Evolutionary conservation across 2,113 vertebrate species (phyloP).

Genomic region (Chinchilla lanigera): DNA sequence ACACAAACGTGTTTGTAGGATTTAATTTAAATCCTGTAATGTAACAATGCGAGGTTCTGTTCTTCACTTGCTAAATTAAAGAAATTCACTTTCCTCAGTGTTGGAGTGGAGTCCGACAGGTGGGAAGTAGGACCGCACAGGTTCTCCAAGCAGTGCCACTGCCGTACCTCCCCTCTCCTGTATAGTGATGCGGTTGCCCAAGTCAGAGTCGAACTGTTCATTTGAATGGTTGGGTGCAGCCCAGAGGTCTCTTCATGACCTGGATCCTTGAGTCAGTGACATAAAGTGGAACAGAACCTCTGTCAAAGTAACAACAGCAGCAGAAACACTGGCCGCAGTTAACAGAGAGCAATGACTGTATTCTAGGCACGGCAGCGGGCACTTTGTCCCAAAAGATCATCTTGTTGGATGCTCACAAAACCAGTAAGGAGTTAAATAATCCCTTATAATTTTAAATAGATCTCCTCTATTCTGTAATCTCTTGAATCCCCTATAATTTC

Average conservation of each 20-base stretch:
- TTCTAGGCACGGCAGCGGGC: neutral
- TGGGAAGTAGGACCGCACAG: neutral
- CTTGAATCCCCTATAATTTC: neutral
- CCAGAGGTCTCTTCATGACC: neutral
- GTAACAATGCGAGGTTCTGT: neutral
- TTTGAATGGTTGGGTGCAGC: neutral
- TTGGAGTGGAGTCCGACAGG: neutral
- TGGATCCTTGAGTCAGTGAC: neutral
- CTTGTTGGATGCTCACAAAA: neutral
- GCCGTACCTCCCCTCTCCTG: neutral
- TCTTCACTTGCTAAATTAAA: slow-evolving; percentile 23
- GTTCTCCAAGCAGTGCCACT: neutral
- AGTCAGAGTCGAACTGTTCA: neutral
- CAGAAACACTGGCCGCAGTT: neutral
- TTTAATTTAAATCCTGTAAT: neutral
- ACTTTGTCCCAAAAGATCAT: neutral
- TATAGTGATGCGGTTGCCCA: neutral
- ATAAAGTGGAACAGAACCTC: neutral
- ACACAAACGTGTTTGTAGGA: neutral
- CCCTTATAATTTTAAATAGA: neutral
- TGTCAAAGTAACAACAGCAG: neutral
- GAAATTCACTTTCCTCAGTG: neutral
- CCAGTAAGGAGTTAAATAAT: neutral
- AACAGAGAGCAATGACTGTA: neutral
- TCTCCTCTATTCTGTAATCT: neutral